Conservation (phyloP, 2,113 vertebrate species). For the Atherinomorus stipes region DNA sequence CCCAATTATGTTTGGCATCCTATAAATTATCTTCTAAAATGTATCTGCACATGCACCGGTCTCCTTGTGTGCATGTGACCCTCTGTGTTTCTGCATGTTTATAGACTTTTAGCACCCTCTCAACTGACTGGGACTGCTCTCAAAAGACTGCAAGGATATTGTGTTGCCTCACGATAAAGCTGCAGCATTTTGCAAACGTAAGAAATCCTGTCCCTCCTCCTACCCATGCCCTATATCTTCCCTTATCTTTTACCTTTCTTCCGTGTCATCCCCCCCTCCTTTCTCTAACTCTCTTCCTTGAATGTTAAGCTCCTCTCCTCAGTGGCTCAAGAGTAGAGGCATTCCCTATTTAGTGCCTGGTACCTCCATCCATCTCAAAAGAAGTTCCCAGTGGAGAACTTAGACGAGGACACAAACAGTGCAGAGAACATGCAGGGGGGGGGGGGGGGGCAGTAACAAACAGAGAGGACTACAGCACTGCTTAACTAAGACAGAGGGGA, state of each 20-base stretch:
- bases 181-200: conserved; percentile 20
- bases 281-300: background rate
- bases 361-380: conserved; percentile 42
- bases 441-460: background rate
- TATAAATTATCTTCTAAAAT: conserved; percentile 4
- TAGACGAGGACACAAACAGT: conserved; percentile 45
- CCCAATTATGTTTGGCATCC: background rate
- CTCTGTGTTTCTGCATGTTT: conserved; percentile 16
- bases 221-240: conserved; percentile 22
- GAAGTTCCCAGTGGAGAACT: conserved; percentile 39
- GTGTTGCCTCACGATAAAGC: conserved; percentile 19
- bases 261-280: background rate
- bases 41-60: background rate
- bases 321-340: conserved; percentile 43
- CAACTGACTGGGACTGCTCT: conserved; percentile 3
- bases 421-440: conserved; percentile 15
- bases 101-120: conserved; percentile 26
- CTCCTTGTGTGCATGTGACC: background rate
- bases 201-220: conserved; percentile 24
- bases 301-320: background rate
- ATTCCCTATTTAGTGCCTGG: conserved; percentile 57
- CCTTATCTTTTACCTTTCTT: background rate
- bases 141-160: conserved; percentile 37
- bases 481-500: background rate
- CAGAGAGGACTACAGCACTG: background rate